Evolutionary conservation across 2,797 vertebrate species (phyloP).

Genomic region (Dendrocincla fuliginosa): DNA sequence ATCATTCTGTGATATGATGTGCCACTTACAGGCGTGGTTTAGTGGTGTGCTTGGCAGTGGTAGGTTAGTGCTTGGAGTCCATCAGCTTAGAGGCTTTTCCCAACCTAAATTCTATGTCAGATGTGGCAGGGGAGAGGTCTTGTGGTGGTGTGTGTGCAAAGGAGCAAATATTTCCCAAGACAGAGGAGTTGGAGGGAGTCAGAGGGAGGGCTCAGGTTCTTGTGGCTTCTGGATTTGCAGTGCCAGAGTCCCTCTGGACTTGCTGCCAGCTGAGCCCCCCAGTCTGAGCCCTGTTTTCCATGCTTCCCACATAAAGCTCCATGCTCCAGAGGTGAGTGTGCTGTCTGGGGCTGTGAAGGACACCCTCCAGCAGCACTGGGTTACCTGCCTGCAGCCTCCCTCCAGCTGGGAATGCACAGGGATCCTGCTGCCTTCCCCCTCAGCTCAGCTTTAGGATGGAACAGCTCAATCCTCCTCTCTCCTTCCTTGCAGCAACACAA

Average conservation of each 20-base stretch:
- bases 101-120: background rate
- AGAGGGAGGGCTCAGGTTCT: background rate
- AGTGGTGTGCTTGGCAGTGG: background rate
- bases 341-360: background rate
- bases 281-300: background rate
- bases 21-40: background rate
- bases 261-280: background rate
- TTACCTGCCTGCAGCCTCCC: background rate
- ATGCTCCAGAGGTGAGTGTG: background rate
- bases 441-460: background rate
- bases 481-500: background rate
- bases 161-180: background rate
- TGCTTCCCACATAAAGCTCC: accelerated
- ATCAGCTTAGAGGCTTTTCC: background rate
- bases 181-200: background rate
- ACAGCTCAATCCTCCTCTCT: background rate
- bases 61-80: background rate
- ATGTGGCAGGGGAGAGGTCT: background rate
- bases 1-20: background rate
- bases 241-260: background rate
- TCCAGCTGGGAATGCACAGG: background rate
- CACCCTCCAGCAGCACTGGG: background rate
- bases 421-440: background rate
- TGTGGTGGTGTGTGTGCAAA: background rate
- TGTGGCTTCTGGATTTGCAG: background rate